Percentiles rank a stretch among this genome's conserved stretches.
phyloP scores from a whole-genome alignment of 2,888 invertebrate genomes.

The Alsophila aescularia region DNA sequence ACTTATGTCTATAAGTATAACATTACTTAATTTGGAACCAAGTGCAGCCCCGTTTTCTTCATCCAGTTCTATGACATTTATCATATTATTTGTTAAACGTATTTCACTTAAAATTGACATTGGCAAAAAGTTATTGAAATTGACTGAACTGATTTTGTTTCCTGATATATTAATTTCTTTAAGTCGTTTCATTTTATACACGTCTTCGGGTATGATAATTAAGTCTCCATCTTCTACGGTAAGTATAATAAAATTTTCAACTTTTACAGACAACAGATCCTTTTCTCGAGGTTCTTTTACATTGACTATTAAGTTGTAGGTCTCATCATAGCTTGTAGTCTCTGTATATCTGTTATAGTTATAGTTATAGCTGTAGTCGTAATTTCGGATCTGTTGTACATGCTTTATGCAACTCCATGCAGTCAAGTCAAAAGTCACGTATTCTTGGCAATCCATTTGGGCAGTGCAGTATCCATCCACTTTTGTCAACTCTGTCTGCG shows the following conservation, averaged over 20 bases:
- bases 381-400: not conserved
- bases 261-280: not conserved
- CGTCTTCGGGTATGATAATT: slow-evolving; percentile 3
- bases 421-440: slow-evolving; percentile 3
- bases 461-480: slow-evolving; percentile 1
- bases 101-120: not conserved
- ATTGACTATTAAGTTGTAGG: slow-evolving; percentile 7
- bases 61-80: slow-evolving; percentile 2
- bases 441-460: slow-evolving; percentile 4
- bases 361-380: not conserved
- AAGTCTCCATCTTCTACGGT: slow-evolving; percentile 3
- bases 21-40: not conserved
- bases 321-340: slow-evolving; percentile 2
- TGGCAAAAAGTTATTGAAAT: slow-evolving; percentile 7
- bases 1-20: slow-evolving; percentile 13
- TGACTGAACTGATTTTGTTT: slow-evolving; percentile 4
- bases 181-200: slow-evolving; percentile 7
- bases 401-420: slow-evolving; percentile 17
- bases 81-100: slow-evolving; percentile 5
- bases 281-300: not conserved
- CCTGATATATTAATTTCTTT: slow-evolving; percentile 4
- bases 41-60: not conserved
- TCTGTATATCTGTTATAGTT: not conserved
- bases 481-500: not conserved
- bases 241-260: slow-evolving; percentile 1